phyloP scores from a whole-genome alignment of 2,113 vertebrate species.

The Sardina pilchardus region DNA sequence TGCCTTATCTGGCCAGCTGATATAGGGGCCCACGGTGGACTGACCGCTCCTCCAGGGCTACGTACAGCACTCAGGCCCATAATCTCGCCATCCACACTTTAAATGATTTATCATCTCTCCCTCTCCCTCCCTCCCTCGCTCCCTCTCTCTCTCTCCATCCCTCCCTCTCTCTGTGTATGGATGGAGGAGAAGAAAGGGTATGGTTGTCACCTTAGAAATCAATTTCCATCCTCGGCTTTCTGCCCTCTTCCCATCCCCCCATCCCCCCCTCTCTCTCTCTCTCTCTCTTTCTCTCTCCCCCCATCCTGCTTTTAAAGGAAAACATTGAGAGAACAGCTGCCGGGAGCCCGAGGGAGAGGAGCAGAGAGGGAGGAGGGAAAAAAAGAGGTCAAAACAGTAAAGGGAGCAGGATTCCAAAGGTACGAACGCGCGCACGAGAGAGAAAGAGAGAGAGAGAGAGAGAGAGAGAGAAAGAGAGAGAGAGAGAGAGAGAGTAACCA shows the following conservation, averaged over 20 bases:
- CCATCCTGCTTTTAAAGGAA: conserved; percentile 71
- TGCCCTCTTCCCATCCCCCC: conserved; percentile 39
- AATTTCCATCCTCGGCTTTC: conserved; percentile 56
- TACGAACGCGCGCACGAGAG: conserved; percentile 49
- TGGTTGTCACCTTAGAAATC: conserved; percentile 58
- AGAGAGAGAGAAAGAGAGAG: conserved; percentile 17
- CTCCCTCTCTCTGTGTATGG: conserved; percentile 4
- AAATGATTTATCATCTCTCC: background rate
- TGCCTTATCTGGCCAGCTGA: background rate
- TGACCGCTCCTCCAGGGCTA: background rate
- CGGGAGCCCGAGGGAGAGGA: conserved; percentile 58
- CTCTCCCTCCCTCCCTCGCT: background rate
- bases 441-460: conserved; percentile 11
- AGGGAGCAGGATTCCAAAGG: conserved; percentile 68
- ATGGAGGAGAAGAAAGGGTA: background rate
- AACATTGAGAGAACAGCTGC: conserved; percentile 79
- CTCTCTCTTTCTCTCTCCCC: conserved; percentile 29
- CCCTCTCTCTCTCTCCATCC: background rate
- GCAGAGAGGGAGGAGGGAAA: conserved; percentile 57
- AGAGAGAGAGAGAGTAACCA: background rate
- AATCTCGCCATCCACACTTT: background rate
- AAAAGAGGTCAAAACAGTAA: conserved; percentile 76
- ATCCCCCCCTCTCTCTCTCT: conserved; percentile 12
- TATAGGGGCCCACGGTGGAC: background rate
- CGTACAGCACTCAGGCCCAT: background rate